Percentiles rank a stretch among this genome's conserved stretches.
Evolutionary conservation across 2,888 invertebrate species (phyloP).

Genomic region (Drosophila quinaria): DNA sequence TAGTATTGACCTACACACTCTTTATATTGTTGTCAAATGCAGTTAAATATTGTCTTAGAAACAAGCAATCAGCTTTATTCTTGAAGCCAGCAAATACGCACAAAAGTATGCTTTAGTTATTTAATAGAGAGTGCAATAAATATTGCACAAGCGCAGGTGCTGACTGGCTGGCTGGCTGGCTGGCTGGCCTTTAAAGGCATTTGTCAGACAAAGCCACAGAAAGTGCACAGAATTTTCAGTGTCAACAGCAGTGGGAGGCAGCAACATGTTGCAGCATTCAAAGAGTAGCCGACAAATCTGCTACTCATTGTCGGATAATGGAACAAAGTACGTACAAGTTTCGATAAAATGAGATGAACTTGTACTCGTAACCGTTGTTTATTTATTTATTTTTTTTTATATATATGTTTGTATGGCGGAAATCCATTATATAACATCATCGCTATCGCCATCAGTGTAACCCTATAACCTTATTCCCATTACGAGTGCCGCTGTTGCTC

Average conservation of each 20-base stretch:
- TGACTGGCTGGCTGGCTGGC: slow-evolving; percentile 52
- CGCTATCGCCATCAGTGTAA: slow-evolving; percentile 49
- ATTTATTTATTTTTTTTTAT: not conserved
- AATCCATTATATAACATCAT: slow-evolving; percentile 59
- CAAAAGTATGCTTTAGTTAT: slow-evolving; percentile 69
- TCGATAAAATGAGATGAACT: slow-evolving; percentile 28
- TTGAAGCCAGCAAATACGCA: slow-evolving; percentile 30
- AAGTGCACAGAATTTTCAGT: slow-evolving; percentile 56
- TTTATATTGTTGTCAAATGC: slow-evolving; percentile 58
- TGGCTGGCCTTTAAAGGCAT: slow-evolving; percentile 42
- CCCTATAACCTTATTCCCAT: slow-evolving; percentile 66
- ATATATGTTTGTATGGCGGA: slow-evolving; percentile 39
- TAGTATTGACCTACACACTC: not conserved
- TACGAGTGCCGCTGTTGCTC: slow-evolving; percentile 26
- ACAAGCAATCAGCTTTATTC: slow-evolving; percentile 29
- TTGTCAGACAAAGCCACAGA: slow-evolving; percentile 47
- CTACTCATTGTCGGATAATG: slow-evolving; percentile 56
- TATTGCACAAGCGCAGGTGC: slow-evolving; percentile 78
- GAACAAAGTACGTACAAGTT: slow-evolving; percentile 37
- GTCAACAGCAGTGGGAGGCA: slow-evolving; percentile 43
- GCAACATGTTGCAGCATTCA: slow-evolving; percentile 48
- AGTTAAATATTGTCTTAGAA: slow-evolving; percentile 37
- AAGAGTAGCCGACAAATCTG: slow-evolving; percentile 54
- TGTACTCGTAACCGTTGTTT: slow-evolving; percentile 6
- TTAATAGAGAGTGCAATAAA: slow-evolving; percentile 78